A percentile compares a stretch with the other conserved stretches of the same genome.
These are phyloP conservation scores for Phrynosoma blainvillii DNA, from an alignment of 2,113 vertebrate species.

Conservation along the genomic window DNA sequence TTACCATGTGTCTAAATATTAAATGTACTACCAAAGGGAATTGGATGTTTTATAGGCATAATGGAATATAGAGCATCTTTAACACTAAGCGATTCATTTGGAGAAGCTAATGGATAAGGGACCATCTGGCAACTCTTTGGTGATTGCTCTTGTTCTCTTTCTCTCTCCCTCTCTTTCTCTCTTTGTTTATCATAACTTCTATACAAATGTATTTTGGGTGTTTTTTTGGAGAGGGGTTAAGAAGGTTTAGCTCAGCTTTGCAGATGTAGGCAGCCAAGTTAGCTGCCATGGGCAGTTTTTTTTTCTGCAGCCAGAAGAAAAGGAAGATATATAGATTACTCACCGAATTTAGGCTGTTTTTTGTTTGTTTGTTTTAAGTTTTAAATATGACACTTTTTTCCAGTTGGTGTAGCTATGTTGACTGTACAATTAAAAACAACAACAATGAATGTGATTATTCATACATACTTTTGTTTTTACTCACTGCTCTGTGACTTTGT, in stretches of 20 bases:
- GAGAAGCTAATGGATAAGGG: constrained; percentile 11
- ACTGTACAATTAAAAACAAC: too few relatives aligned
- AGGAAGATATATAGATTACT: neutral
- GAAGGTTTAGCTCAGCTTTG: neutral
- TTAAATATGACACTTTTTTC: too few relatives aligned
- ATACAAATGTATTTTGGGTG: neutral
- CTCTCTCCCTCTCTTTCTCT: neutral
- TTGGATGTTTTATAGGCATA: neutral
- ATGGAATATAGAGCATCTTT: constrained; percentile 13
- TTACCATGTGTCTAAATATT: constrained; percentile 11
- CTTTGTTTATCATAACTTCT: neutral
- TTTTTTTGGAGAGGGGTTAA: neutral
- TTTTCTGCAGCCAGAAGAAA: neutral
- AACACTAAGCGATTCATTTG: constrained; percentile 28
- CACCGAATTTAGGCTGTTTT: too few relatives aligned
- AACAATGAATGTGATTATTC: too few relatives aligned
- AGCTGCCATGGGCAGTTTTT: neutral
- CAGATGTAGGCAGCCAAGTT: neutral
- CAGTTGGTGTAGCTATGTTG: too few relatives aligned
- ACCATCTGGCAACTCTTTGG: constrained; percentile 23
- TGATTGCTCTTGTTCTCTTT: too few relatives aligned
- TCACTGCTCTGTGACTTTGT: too few relatives aligned
- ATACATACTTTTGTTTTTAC: too few relatives aligned
- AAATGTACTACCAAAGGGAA: constrained; percentile 7
- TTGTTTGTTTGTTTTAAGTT: too few relatives aligned